Conservation (phyloP, 2,797 vertebrate species). For the Margarornis squamiger region DNA sequence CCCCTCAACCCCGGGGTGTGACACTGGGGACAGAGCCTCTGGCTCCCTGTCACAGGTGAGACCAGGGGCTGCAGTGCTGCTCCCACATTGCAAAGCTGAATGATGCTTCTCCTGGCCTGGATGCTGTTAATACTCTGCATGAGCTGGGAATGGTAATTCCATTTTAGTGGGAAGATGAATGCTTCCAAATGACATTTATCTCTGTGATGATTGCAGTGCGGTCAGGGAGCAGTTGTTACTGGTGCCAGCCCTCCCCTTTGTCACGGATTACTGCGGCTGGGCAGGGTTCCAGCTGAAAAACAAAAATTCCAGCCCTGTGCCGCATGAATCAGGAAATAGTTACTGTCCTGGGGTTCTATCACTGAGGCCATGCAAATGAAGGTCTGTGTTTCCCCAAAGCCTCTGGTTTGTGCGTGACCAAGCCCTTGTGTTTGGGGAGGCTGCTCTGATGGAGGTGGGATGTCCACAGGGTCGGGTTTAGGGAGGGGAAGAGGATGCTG, state of each 20-base stretch:
- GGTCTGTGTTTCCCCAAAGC: fast-evolving
- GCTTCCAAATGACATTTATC: background rate
- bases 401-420: fast-evolving
- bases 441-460: background rate
- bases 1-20: fast-evolving
- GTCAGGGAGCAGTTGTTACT: background rate
- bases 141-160: background rate
- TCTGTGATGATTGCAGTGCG: background rate
- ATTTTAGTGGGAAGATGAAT: background rate
- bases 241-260: background rate
- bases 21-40: background rate
- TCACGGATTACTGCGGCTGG: background rate
- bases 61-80: background rate
- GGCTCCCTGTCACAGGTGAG: fast-evolving
- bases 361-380: fast-evolving
- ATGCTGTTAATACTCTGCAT: background rate
- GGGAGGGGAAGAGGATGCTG: background rate
- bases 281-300: background rate
- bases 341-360: fast-evolving
- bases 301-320: background rate
- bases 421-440: fast-evolving
- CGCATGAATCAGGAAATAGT: background rate
- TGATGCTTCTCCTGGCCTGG: background rate
- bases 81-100: background rate
- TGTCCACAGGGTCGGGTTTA: fast-evolving